phyloP scores from a whole-genome alignment of 2,797 vertebrate species.

The Artibeus jamaicensis region DNA sequence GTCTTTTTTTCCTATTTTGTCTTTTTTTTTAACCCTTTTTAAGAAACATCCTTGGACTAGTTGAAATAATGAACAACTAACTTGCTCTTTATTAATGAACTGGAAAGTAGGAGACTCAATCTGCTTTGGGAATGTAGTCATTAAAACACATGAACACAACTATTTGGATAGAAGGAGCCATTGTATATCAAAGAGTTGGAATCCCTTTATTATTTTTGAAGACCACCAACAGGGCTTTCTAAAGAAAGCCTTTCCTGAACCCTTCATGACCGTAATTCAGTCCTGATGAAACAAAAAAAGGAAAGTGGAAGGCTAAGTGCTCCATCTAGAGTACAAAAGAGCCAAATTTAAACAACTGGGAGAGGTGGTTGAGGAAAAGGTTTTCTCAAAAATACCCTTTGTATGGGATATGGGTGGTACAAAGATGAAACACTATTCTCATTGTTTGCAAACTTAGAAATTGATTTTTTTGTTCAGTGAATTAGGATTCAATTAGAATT shows the following conservation, averaged over 20 bases:
- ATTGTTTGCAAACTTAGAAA: not conserved
- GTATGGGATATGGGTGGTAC: not conserved
- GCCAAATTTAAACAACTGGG: not conserved
- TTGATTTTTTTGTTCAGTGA: not conserved
- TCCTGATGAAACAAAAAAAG: conserved; percentile 32
- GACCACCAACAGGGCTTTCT: not conserved
- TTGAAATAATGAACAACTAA: conserved; percentile 23
- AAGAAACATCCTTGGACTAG: not conserved
- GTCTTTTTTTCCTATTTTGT: not conserved
- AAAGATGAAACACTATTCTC: not conserved
- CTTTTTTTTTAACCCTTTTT: not conserved
- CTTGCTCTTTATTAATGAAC: not conserved
- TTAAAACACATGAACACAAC: not conserved
- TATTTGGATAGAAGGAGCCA: not conserved
- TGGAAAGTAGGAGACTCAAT: not conserved
- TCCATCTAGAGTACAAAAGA: conserved; percentile 62
- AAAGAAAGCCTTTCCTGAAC: not conserved
- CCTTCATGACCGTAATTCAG: not conserved
- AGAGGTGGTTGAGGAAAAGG: not conserved
- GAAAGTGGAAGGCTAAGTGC: conserved; percentile 20
- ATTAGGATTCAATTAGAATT: not conserved
- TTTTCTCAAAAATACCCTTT: not conserved
- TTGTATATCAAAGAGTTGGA: not conserved
- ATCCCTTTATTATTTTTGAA: conserved; percentile 37
- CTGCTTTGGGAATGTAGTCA: conserved; percentile 2